These are phyloP conservation scores for Taxidea taxus DNA, from an alignment of 2,113 vertebrate genomes.

Conservation along the genomic window DNA sequence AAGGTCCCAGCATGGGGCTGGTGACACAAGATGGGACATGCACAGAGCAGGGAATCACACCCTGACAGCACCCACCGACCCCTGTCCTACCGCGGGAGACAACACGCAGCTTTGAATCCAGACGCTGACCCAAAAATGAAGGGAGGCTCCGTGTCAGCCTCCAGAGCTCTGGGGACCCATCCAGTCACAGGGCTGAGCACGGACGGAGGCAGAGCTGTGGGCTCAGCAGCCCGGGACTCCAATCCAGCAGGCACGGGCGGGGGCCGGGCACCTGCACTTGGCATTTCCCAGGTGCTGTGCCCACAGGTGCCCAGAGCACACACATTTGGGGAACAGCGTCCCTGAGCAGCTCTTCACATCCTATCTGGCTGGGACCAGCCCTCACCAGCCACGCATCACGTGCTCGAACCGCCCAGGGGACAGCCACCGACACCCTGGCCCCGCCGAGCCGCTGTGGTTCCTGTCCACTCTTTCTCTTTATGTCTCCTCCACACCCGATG, in stretches of 20 bases:
- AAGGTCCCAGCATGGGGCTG: rapidly evolving
- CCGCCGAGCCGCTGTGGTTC: rapidly evolving
- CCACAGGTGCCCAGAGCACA: background rate
- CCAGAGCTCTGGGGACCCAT: background rate
- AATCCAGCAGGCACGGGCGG: rapidly evolving
- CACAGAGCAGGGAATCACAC: rapidly evolving
- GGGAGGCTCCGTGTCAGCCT: background rate
- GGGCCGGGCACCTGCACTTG: rapidly evolving
- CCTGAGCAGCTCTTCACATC: rapidly evolving
- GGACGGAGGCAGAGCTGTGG: rapidly evolving
- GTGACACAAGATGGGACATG: rapidly evolving
- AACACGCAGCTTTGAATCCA: background rate
- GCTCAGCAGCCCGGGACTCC: background rate
- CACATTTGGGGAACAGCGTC: background rate
- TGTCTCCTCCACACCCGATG: background rate
- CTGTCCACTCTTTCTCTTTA: background rate
- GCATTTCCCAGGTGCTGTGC: background rate
- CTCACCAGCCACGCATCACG: background rate
- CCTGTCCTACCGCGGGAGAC: background rate
- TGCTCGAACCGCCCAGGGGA: background rate
- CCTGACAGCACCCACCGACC: no score
- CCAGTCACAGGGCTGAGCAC: rapidly evolving
- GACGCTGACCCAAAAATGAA: background rate
- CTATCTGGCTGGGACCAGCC: background rate
- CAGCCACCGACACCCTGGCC: rapidly evolving